Conservation (phyloP, 2,113 vertebrate species). For the Chloroceryle aenea region DNA sequence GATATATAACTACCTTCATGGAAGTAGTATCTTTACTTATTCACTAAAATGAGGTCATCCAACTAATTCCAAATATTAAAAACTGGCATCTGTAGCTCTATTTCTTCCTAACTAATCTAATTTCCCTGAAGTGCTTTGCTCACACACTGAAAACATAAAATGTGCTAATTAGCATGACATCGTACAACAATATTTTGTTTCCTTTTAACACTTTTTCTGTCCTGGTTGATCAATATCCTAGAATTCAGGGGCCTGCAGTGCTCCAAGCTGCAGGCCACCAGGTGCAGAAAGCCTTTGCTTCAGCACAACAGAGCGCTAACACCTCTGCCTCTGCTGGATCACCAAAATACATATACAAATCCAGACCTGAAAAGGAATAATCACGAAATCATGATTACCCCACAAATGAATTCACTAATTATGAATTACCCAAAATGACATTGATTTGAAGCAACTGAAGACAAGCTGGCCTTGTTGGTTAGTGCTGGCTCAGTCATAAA, state of each 20-base stretch:
- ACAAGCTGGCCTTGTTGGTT: background rate
- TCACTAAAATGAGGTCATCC: background rate
- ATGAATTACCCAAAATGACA: background rate
- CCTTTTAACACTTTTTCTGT: background rate
- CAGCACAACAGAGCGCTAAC: background rate
- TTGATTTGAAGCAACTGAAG: background rate
- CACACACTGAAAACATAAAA: background rate
- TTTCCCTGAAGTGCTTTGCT: background rate
- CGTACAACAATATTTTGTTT: background rate
- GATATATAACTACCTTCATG: background rate
- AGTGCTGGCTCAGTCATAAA: background rate
- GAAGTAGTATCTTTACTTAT: background rate
- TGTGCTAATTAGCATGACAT: background rate
- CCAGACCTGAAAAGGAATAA: background rate
- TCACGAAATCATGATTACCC: background rate
- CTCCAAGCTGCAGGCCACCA: background rate
- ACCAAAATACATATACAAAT: background rate
- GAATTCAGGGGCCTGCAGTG: background rate
- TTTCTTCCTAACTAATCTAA: background rate
- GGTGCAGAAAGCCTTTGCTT: background rate
- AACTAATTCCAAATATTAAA: background rate
- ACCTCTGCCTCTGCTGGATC: background rate
- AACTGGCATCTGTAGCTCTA: background rate
- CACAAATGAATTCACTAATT: background rate
- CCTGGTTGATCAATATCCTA: background rate